phyloP scores from a whole-genome alignment of 1,140 invertebrate genomes.

The Drosophila nannoptera region DNA sequence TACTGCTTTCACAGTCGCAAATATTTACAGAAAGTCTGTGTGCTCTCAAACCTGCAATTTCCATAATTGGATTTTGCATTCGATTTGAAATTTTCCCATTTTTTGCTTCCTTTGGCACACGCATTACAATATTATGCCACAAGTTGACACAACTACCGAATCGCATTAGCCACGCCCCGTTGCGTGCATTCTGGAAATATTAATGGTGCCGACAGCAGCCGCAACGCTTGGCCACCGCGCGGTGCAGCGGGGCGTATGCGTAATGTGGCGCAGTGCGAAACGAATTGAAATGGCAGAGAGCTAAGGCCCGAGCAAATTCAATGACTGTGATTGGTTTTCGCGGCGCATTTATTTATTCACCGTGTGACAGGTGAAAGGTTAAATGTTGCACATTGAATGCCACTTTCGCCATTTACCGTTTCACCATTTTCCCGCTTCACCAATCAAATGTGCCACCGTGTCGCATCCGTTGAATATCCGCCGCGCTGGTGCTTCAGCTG shows the following conservation, averaged over 20 bases:
- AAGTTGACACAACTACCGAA: constrained; percentile 48
- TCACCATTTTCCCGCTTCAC: background rate
- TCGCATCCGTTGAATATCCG: constrained; percentile 36
- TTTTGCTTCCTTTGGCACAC: background rate
- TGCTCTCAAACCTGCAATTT: background rate
- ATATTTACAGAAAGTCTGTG: too few relatives aligned
- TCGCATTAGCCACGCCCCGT: constrained; percentile 37
- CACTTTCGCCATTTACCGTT: constrained; percentile 13
- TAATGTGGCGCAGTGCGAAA: constrained; percentile 36
- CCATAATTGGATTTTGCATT: background rate
- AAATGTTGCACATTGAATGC: constrained; percentile 68
- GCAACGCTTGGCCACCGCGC: constrained; percentile 27
- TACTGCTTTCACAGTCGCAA: too few relatives aligned
- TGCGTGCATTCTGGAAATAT: constrained; percentile 58
- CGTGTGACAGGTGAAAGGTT: constrained; percentile 60
- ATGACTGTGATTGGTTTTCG: constrained; percentile 26
- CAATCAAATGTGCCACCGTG: constrained; percentile 39
- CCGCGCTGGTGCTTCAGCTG: background rate
- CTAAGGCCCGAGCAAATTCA: constrained; percentile 3
- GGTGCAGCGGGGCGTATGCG: constrained; percentile 40
- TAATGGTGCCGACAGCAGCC: constrained; percentile 27
- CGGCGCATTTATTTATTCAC: constrained; percentile 51
- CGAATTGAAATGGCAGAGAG: background rate
- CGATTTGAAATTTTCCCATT: background rate
- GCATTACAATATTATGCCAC: constrained; percentile 30